Evolutionary conservation across 2,888 invertebrate genomes (phyloP).

Genomic region (Mactromeris polynyma): DNA sequence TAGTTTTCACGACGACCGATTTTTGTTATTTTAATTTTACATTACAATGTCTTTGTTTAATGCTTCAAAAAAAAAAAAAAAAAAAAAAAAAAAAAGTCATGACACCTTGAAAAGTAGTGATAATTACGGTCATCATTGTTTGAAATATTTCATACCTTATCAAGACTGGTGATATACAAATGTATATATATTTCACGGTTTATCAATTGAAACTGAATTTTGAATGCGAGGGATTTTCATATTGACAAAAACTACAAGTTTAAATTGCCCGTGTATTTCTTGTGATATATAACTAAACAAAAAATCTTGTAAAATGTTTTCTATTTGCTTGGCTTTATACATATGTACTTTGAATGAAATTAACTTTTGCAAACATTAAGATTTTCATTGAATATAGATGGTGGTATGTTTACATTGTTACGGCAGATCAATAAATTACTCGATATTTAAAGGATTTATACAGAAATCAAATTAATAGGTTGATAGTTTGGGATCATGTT

Average conservation of each 20-base stretch:
- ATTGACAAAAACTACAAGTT: not conserved
- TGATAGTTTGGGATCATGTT: constrained; percentile 7
- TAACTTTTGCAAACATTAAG: not conserved
- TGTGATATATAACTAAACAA: not conserved
- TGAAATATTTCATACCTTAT: too few species aligned
- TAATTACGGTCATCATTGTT: too few species aligned
- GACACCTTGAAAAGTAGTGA: too few species aligned
- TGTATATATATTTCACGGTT: not conserved
- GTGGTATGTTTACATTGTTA: constrained; percentile 2
- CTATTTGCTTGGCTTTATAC: not conserved
- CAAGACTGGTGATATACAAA: too few species aligned
- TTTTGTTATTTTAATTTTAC: too few species aligned
- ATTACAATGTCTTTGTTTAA: too few species aligned
- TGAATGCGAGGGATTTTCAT: not conserved
- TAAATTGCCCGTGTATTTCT: not conserved
- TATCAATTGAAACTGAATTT: not conserved
- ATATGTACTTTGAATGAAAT: not conserved
- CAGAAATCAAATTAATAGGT: not conserved
- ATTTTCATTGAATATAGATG: not conserved
- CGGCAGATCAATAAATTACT: not conserved
- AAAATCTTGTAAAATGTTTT: not conserved
- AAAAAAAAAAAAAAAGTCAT: too few species aligned
- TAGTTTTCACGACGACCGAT: too few species aligned
- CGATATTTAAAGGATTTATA: not conserved
- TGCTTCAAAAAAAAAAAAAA: too few species aligned